These are phyloP conservation scores for Coptodon rendalli DNA, from an alignment of 2,113 vertebrate genomes.

Conservation along the genomic window DNA sequence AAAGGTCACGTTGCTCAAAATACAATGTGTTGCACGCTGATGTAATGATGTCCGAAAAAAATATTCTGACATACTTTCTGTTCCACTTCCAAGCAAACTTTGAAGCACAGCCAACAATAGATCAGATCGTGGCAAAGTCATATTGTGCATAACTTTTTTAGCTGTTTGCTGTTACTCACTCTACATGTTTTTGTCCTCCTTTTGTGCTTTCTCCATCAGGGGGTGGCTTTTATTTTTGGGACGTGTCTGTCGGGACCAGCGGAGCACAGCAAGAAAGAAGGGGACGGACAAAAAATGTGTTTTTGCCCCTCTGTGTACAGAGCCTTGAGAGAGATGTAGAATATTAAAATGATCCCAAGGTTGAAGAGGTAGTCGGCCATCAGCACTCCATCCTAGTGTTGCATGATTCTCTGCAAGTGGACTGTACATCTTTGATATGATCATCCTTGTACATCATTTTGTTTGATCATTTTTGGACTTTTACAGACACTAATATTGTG, in stretches of 20 bases:
- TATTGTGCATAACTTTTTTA: neutral
- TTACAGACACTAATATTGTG: conserved; percentile 45
- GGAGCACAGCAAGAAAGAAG: conserved; percentile 7
- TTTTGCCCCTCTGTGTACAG: conserved; percentile 44
- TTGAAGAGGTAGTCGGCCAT: conserved; percentile 56
- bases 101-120: neutral
- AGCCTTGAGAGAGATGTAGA: conserved; percentile 42
- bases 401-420: conserved; percentile 68
- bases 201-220: conserved; percentile 41
- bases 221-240: conserved; percentile 19
- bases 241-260: conserved; percentile 30
- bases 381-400: conserved; percentile 52
- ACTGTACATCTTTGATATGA: conserved; percentile 48
- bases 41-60: neutral
- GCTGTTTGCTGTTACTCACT: neutral
- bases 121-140: neutral
- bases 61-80: neutral
- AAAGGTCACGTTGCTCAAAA: neutral
- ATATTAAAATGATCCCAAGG: conserved; percentile 42
- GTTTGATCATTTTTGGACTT: conserved; percentile 42
- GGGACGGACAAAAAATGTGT: conserved; percentile 9
- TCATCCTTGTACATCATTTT: conserved; percentile 54
- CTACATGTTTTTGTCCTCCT: neutral
- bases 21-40: neutral
- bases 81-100: conserved; percentile 1